Conservation (phyloP, 2,113 vertebrate species). For the Brevimyrus niger region DNA sequence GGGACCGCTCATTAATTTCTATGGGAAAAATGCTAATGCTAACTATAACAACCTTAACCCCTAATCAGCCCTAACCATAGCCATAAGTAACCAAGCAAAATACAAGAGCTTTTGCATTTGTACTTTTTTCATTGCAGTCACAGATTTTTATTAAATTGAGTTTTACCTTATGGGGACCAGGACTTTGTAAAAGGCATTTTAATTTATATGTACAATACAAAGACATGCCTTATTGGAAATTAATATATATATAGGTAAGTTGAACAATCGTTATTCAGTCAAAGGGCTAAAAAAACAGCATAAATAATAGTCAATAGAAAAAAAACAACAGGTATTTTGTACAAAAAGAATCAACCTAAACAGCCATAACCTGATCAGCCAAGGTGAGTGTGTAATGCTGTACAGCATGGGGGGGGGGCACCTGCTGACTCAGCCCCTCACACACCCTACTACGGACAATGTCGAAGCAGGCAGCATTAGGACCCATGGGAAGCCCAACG, state of each 20-base stretch:
- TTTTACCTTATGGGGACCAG: no score
- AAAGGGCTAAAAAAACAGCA: background rate
- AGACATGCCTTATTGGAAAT: background rate
- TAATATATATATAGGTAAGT: background rate
- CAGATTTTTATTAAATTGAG: no score
- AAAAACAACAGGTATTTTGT: background rate
- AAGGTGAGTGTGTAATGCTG: background rate
- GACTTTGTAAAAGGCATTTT: background rate
- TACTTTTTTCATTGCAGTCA: no score
- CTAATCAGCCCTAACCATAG: no score
- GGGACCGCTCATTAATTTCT: no score
- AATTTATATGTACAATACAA: background rate
- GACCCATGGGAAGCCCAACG: background rate
- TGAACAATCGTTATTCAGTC: background rate
- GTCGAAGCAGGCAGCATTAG: background rate
- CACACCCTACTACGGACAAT: background rate
- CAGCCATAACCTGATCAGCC: background rate
- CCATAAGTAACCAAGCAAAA: no score
- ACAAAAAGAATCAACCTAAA: background rate
- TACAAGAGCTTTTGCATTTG: no score
- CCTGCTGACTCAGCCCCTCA: background rate
- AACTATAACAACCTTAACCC: no score
- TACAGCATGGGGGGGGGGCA: background rate
- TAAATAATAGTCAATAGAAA: background rate
- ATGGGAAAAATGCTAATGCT: no score